Evolutionary conservation across 1,140 invertebrate species (phyloP).

Genomic region (Acromyrmex echinatior): DNA sequence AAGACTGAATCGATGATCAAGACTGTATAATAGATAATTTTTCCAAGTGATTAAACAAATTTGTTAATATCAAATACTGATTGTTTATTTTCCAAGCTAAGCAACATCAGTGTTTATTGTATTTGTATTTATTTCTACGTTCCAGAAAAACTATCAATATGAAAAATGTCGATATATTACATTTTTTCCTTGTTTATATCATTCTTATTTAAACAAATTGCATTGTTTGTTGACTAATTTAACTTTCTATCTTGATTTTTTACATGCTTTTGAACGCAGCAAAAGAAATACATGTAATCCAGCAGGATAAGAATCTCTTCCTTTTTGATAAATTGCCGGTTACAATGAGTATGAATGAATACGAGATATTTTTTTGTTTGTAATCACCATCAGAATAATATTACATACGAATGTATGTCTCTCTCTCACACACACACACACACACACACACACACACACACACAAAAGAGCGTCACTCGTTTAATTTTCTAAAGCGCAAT

Average conservation of each 20-base stretch:
- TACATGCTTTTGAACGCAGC: not conserved
- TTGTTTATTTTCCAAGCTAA: not conserved
- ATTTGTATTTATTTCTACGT: not conserved
- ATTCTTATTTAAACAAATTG: not conserved
- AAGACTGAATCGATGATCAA: conserved; percentile 52
- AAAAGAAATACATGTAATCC: not conserved
- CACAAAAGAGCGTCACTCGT: not conserved
- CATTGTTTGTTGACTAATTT: not conserved
- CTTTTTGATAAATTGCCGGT: not conserved
- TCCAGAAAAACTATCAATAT: not conserved
- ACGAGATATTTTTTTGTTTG: not conserved
- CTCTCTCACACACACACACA: too few species aligned
- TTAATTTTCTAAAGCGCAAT: conserved; percentile 1
- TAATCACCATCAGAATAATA: conserved; percentile 12
- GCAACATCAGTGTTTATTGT: not conserved
- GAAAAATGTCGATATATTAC: not conserved
- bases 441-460: too few species aligned
- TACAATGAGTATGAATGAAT: not conserved
- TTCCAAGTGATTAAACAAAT: not conserved
- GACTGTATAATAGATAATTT: conserved; percentile 42
- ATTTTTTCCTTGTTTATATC: not conserved
- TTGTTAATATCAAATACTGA: not conserved
- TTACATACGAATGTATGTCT: not conserved
- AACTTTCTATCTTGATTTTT: not conserved
- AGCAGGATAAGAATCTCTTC: not conserved